A percentile compares a stretch with the other conserved stretches of the same genome.
These are phyloP conservation scores for Oasisia sp. DNA, from an alignment of 2,888 invertebrate genomes.

Conservation along the genomic window DNA sequence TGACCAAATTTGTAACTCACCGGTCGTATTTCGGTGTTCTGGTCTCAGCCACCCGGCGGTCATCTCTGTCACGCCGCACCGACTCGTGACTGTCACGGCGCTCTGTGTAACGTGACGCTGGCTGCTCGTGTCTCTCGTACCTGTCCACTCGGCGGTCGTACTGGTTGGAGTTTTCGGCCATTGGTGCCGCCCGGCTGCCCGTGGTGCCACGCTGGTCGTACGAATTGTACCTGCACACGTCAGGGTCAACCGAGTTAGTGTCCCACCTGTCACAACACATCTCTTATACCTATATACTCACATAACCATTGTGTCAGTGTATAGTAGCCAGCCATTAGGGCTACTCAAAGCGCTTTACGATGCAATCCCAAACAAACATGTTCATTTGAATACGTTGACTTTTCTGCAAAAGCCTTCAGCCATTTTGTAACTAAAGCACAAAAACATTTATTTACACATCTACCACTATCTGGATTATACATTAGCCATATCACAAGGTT, in stretches of 20 bases:
- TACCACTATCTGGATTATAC: not conserved
- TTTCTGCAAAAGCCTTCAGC: too few relatives aligned
- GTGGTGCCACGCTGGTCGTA: not conserved
- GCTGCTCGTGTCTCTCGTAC: not conserved
- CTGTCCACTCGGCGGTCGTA: not conserved
- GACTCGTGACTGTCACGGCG: not conserved
- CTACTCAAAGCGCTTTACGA: too few relatives aligned
- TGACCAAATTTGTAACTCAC: not conserved
- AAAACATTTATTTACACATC: too few relatives aligned
- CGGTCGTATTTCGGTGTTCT: not conserved
- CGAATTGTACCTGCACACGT: not conserved
- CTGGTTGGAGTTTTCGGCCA: not conserved
- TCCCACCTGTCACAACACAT: not conserved
- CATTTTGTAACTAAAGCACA: too few relatives aligned
- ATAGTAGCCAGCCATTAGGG: too few relatives aligned
- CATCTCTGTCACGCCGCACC: not conserved
- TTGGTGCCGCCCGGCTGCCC: not conserved
- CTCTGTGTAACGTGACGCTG: not conserved
- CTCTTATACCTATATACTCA: not conserved
- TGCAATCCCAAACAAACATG: too few relatives aligned
- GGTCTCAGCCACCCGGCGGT: not conserved
- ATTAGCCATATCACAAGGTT: not conserved
- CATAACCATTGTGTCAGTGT: too few relatives aligned
- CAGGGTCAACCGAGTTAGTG: not conserved
- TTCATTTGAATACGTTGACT: too few relatives aligned